Conservation (phyloP, 1,140 invertebrate species). For the Heliconius congener region DNA sequence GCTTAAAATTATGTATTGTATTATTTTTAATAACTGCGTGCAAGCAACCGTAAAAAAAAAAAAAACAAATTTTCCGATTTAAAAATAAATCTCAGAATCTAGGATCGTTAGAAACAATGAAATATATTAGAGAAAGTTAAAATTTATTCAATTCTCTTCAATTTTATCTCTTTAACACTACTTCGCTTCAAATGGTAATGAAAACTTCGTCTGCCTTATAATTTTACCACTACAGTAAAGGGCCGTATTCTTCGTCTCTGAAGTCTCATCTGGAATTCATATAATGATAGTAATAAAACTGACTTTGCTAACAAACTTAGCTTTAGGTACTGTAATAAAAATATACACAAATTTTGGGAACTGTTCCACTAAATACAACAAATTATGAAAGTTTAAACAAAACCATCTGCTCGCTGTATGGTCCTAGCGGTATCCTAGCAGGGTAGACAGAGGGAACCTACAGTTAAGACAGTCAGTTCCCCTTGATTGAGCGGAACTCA, state of each 20-base stretch:
- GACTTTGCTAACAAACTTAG: background rate
- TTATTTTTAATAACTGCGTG: too few relatives aligned
- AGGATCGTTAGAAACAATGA: background rate
- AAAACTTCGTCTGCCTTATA: conserved; percentile 1
- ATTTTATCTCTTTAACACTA: conserved; percentile 7
- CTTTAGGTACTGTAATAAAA: background rate
- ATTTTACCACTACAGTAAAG: conserved; percentile 4
- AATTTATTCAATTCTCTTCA: conserved; percentile 6
- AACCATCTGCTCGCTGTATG: too few relatives aligned
- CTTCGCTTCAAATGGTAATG: background rate
- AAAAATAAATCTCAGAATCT: background rate
- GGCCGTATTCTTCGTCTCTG: conserved; percentile 4
- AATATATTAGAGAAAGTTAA: background rate
- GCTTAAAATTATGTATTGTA: too few relatives aligned
- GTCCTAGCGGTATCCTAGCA: too few relatives aligned
- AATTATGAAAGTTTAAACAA: background rate
- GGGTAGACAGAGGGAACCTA: too few relatives aligned
- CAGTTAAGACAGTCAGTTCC: too few relatives aligned
- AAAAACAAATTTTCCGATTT: too few relatives aligned
- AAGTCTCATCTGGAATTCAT: background rate
- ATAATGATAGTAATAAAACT: conserved; percentile 16
- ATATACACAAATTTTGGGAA: background rate
- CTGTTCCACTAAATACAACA: background rate
- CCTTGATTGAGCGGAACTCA: too few relatives aligned
- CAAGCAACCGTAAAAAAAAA: too few relatives aligned